A percentile compares a stretch with the other conserved stretches of the same genome.
These are phyloP conservation scores for Polia nebulosa DNA, from an alignment of 2,888 invertebrate species.

Conservation along the genomic window DNA sequence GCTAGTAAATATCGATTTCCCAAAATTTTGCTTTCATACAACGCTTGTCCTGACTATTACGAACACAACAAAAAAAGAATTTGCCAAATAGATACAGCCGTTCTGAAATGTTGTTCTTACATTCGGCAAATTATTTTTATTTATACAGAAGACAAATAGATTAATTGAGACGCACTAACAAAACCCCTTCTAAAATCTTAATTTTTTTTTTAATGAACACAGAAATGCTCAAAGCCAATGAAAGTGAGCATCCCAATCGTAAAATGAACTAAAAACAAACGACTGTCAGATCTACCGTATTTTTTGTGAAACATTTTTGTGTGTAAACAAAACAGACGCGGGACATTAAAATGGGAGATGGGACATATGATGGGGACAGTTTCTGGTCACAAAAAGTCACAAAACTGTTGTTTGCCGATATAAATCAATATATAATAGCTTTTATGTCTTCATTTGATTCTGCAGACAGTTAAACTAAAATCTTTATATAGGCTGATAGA, in stretches of 20 bases:
- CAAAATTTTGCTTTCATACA: too few relatives aligned
- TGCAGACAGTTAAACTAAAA: not conserved
- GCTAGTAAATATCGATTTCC: too few relatives aligned
- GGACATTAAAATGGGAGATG: conserved; percentile 61
- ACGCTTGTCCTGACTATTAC: too few relatives aligned
- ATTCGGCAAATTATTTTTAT: too few relatives aligned
- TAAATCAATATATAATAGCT: conserved; percentile 57
- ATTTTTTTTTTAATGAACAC: conserved; percentile 18
- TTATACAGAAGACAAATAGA: too few relatives aligned
- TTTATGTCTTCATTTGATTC: conserved; percentile 42
- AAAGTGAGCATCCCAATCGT: conserved; percentile 29
- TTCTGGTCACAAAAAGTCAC: conserved; percentile 55
- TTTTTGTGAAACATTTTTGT: conserved; percentile 49
- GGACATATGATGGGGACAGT: conserved; percentile 60
- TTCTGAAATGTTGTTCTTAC: too few relatives aligned
- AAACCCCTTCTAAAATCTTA: conserved; percentile 7
- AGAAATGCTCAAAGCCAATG: conserved; percentile 5
- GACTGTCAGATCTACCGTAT: conserved; percentile 23
- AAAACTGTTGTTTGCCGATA: conserved; percentile 64
- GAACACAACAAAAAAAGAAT: too few relatives aligned
- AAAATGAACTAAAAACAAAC: conserved; percentile 25
- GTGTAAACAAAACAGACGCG: conserved; percentile 59
- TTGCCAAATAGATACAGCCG: too few relatives aligned
- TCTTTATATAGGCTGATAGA: too few relatives aligned
- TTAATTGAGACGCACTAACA: not conserved